Conservation (phyloP, 2,888 invertebrate genomes). For the Megamerina dolium region DNA sequence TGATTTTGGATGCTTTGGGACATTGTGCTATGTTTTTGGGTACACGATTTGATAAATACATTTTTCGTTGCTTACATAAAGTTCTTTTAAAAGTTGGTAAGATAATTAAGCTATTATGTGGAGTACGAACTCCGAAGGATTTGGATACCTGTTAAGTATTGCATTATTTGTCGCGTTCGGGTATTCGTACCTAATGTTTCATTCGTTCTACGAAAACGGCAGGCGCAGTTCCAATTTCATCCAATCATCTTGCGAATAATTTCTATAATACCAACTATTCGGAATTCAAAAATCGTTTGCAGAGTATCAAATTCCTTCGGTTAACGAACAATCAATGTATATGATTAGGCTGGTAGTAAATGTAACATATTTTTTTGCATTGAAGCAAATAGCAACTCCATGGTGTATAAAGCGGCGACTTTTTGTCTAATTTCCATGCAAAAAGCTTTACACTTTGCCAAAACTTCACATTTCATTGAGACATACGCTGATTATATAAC, state of each 20-base stretch:
- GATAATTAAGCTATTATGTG: conserved; percentile 1
- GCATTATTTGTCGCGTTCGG: no score
- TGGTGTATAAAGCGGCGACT: conserved; percentile 59
- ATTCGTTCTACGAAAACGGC: no score
- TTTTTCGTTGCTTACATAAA: conserved; percentile 62
- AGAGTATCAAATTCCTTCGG: no score
- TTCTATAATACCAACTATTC: no score
- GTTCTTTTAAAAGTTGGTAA: conserved; percentile 67
- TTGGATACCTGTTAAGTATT: no score
- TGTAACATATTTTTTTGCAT: no score
- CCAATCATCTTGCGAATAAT: no score
- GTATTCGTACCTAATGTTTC: no score
- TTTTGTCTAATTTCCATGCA: conserved; percentile 57
- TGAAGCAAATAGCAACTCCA: conserved; percentile 60
- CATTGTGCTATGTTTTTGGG: conserved; percentile 55
- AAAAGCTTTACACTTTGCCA: conserved; percentile 53
- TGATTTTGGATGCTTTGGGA: conserved; percentile 66
- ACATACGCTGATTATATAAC: conserved; percentile 69
- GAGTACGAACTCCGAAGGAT: neutral
- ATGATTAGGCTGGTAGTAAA: no score
- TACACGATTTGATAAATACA: conserved; percentile 54
- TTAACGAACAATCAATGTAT: no score
- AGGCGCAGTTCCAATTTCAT: no score
- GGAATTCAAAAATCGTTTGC: no score
- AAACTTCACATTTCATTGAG: conserved; percentile 58